Conservation (phyloP, 2,797 vertebrate genomes). For the Paedocypris micromegethes region DNA sequence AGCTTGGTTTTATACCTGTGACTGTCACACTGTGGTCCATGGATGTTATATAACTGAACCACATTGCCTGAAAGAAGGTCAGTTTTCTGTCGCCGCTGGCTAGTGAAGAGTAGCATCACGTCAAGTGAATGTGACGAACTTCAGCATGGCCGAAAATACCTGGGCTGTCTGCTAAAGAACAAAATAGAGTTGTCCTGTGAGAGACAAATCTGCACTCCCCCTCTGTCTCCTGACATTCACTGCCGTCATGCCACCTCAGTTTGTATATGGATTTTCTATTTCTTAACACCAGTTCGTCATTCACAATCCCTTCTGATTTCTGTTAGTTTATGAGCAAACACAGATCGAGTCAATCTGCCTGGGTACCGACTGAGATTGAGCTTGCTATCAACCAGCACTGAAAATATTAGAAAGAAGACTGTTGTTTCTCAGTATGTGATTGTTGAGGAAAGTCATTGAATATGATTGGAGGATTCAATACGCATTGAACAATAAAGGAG, state of each 20-base stretch:
- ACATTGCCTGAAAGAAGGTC: constrained; percentile 28
- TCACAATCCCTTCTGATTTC: too few relatives aligned
- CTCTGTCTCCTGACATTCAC: constrained; percentile 18
- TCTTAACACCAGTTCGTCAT: too few relatives aligned
- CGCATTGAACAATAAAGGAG: too few relatives aligned
- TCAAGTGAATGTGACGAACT: constrained; percentile 24
- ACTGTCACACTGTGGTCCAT: constrained; percentile 1
- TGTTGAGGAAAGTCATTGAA: too few relatives aligned
- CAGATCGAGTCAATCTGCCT: too few relatives aligned
- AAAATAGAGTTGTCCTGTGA: constrained; percentile 18
- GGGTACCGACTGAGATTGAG: too few relatives aligned
- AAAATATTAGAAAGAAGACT: too few relatives aligned
- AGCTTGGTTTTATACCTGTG: background rate
- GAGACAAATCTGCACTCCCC: constrained; percentile 15
- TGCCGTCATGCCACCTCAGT: constrained; percentile 15
- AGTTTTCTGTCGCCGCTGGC: constrained; percentile 16
- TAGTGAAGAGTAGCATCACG: constrained; percentile 29
- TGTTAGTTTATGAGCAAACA: too few relatives aligned
- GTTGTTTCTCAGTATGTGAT: too few relatives aligned
- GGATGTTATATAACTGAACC: constrained; percentile 19
- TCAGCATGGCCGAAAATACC: constrained; percentile 37
- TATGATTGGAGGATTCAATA: too few relatives aligned
- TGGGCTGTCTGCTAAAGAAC: constrained; percentile 16
- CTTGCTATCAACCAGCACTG: too few relatives aligned
- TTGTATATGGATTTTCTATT: constrained; percentile 20